These are phyloP conservation scores for Aldabrachelys gigantea DNA, from an alignment of 2,113 vertebrate genomes.

Conservation along the genomic window DNA sequence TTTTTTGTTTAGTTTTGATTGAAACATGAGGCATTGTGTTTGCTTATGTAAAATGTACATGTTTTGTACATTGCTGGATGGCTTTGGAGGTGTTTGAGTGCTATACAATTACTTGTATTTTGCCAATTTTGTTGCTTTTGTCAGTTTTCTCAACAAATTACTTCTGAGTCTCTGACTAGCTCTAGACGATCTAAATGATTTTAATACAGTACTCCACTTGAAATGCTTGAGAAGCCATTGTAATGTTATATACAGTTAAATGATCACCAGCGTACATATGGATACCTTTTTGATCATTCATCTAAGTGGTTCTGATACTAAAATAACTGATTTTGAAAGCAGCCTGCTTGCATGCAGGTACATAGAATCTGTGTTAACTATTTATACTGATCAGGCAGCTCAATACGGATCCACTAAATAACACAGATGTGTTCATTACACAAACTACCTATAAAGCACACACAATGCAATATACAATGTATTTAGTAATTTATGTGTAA, in stretches of 20 bases:
- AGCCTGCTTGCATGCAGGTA: background rate
- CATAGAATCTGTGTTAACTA: background rate
- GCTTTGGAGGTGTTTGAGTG: background rate
- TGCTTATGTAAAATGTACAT: background rate
- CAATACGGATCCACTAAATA: background rate
- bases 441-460: background rate
- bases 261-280: background rate
- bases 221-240: background rate
- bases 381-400: background rate
- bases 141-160: background rate
- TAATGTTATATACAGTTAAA: background rate
- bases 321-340: background rate
- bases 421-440: accelerated
- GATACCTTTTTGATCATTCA: background rate
- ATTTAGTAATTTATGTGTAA: background rate
- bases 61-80: background rate
- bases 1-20: background rate
- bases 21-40: background rate
- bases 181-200: background rate
- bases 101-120: background rate
- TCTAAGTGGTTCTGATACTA: background rate
- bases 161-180: background rate
- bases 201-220: background rate
- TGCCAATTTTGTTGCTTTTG: background rate
- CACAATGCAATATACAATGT: background rate